phyloP scores from a whole-genome alignment of 2,888 invertebrate species.

The Tiphia femorata region DNA sequence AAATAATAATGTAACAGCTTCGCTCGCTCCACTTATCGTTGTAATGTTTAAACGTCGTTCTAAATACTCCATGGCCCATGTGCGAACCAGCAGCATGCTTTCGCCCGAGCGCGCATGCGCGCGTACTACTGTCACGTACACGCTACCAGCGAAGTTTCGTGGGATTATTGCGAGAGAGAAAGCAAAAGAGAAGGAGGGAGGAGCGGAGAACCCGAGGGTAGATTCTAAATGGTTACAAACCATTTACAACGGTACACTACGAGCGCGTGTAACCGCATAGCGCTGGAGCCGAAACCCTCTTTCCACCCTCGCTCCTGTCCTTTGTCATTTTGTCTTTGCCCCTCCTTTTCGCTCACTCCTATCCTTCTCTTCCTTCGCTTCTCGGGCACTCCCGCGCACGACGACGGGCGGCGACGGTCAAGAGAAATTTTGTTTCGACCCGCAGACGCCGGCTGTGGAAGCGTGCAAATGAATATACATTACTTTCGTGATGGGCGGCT shows the following conservation, averaged over 20 bases:
- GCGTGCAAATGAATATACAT: conserved; percentile 47
- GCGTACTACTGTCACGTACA: no score
- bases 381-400: neutral
- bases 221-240: conserved; percentile 42
- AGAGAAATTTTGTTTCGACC: no score
- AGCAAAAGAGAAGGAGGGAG: no score
- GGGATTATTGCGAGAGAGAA: no score
- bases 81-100: no score
- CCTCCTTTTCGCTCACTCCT: neutral
- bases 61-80: neutral
- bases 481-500: conserved; percentile 35
- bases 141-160: no score
- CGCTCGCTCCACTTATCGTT: neutral
- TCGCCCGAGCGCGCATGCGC: neutral
- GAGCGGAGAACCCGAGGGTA: no score
- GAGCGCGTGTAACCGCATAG: neutral
- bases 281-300: neutral
- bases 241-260: conserved; percentile 29
- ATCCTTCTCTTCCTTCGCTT: neutral
- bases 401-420: neutral
- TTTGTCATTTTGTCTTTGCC: neutral
- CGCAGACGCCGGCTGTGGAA: no score
- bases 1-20: neutral
- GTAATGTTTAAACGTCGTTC: neutral
- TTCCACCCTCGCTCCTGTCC: neutral